These are phyloP conservation scores for Neomorphus geoffroyi DNA, from an alignment of 2,797 vertebrate species.

Conservation along the genomic window DNA sequence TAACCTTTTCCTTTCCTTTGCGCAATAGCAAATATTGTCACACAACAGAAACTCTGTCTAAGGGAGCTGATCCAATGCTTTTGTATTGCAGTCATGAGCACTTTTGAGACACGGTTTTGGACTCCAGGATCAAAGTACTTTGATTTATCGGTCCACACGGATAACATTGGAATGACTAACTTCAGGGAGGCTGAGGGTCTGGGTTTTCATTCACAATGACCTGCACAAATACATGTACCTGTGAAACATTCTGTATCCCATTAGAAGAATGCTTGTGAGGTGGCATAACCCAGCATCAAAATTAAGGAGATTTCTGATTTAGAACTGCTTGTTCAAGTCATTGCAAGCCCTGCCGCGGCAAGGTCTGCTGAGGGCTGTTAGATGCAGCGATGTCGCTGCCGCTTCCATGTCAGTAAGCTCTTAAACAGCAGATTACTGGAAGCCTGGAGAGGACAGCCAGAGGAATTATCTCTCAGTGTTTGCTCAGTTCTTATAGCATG, in stretches of 20 bases:
- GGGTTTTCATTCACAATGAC: background rate
- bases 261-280: background rate
- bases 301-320: background rate
- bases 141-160: background rate
- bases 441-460: background rate
- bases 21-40: background rate
- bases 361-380: background rate
- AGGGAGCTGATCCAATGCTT: background rate
- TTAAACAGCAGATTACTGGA: background rate
- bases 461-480: background rate
- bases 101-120: background rate
- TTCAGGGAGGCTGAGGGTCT: background rate
- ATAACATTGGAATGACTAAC: background rate
- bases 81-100: background rate
- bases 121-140: background rate
- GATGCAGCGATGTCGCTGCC: background rate
- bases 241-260: background rate
- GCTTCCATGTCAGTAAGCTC: background rate
- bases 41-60: background rate
- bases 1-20: background rate
- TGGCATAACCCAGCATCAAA: background rate
- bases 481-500: background rate
- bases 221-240: background rate
- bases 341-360: background rate
- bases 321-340: background rate